Base-by-base conservation (phyloP, 1,140 invertebrate genomes). In the Vanessa tameamea region DNA sequence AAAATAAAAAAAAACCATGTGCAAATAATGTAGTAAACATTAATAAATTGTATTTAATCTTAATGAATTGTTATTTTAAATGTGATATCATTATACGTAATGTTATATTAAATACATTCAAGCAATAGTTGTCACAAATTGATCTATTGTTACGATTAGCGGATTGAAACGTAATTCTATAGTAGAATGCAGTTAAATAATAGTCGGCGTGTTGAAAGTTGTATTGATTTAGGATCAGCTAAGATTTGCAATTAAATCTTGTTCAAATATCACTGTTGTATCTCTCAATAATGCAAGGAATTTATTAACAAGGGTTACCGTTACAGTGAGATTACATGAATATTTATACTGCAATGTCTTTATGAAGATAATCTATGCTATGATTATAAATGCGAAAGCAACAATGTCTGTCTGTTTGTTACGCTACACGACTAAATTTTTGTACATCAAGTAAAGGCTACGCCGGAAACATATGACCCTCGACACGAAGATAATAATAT, bases 221-320 rank as follows among this genome's bases (percentile, higher is more conserved):
- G 23, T 59, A 26, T 59, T 59, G 55, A 59, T 59, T 59, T 26
- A 23, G 55, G 20, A 59, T 26, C 55, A 26, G 20, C 23, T 59
- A 11, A 12, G 9, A 26, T 3, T 26, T 11, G 55, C 23, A 59
- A 26, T 59, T 59, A 59, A 59, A 59, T 26, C 7, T 26, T 59
- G 55, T 59, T 59, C n/a, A 1, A n/a, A n/a, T 53, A 53, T 53
- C 37, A 43, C 6, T 53, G 8, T 53, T 16, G 15, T 53, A 53
- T 16, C 51, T 57, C 53, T 26, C 23, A 26, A 23, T 26, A 26
- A 59, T 23, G 23, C 23, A 11, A 13, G 20, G 55, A 59, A 59
- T 26, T 59, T 26, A 59, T 23, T 23, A 13, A 53, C n/a, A 53
- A 53, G 55, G 55, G 4, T 59, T 59, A 59, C 23, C 55, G 55